Base-by-base conservation (phyloP, 2,888 invertebrate species). In the Carpatolechia fugitivella region DNA sequence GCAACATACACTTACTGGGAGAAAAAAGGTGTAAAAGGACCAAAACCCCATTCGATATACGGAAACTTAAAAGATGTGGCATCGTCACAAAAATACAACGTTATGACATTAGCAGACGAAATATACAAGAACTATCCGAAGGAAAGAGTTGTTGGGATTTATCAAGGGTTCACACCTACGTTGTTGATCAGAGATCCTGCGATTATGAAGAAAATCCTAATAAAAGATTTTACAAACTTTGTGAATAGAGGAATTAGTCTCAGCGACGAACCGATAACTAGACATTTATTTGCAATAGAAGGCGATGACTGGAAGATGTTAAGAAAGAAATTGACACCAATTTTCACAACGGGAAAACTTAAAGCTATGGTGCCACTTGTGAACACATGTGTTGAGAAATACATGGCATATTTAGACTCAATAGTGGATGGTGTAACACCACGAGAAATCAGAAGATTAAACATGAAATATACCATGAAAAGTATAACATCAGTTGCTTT, bases 221-320 rank as follows among this genome's bases (percentile, higher is more conserved):
- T 18, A 11, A 10, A 10, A 3, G 40, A 41, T 18, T 41, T 41
- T 18, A 8, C 18, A 8, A 11, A 18, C 18, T 41, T 41, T 10
- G 18, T 18, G 10, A 18, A 18, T 10, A 16, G 40, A 11, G 40
- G 40, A 20, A 14, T 36, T 7, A 0, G 52, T 48, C 1, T 52
- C 59, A 1, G 10, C 10, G 2, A 18, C 11, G 65, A 68, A 41
- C 66, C 65, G 0, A 33, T 68, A 44, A 30, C 58, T 11, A 57
- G 51, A 16, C 68, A 66, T 49, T 36, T 68, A 11, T 66, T 66
- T 33, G 56, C 61, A 3, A 58, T 60, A 11, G 68, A 64, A 11
- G 65, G 66, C 3, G 65, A 68, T n/a, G 50, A 78, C 41, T 85
- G 85, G 85, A 72, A 75, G 46, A 60, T 83, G 60, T 63, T 84